Conservation (phyloP, 2,113 vertebrate species). For the sheep (Ovis aries) region DNA sequence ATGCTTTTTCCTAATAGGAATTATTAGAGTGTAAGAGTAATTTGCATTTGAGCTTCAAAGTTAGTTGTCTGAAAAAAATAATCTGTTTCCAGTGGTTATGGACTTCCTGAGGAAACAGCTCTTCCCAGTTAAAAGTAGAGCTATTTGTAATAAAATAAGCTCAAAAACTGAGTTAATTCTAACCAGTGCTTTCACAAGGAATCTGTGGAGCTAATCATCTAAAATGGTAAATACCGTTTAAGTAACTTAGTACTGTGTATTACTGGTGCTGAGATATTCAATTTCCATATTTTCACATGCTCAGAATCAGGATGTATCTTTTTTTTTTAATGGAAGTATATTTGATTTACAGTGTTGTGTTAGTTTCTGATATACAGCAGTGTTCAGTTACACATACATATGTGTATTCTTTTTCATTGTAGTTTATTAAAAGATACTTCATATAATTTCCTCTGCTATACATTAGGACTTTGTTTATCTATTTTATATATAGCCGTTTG, state of each 20-base stretch:
- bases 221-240: background rate
- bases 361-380: background rate
- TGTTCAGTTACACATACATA: background rate
- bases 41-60: conserved; percentile 10
- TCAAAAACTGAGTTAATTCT: background rate
- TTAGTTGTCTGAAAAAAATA: conserved; percentile 18
- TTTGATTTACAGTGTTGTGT: background rate
- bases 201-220: background rate
- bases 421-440: background rate
- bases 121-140: background rate
- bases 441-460: background rate
- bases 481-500: background rate
- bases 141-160: conserved; percentile 11
- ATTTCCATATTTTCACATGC: background rate
- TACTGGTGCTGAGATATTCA: background rate
- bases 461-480: background rate
- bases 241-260: background rate
- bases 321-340: background rate
- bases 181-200: background rate
- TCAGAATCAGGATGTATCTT: background rate
- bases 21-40: background rate
- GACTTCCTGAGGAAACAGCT: background rate
- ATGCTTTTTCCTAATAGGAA: background rate
- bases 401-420: background rate
- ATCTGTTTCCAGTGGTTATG: background rate